Percentiles rank a stretch among this genome's conserved stretches.
Evolutionary conservation across 2,888 invertebrate genomes (phyloP).

Genomic region (Ormyrus pomaceus): DNA sequence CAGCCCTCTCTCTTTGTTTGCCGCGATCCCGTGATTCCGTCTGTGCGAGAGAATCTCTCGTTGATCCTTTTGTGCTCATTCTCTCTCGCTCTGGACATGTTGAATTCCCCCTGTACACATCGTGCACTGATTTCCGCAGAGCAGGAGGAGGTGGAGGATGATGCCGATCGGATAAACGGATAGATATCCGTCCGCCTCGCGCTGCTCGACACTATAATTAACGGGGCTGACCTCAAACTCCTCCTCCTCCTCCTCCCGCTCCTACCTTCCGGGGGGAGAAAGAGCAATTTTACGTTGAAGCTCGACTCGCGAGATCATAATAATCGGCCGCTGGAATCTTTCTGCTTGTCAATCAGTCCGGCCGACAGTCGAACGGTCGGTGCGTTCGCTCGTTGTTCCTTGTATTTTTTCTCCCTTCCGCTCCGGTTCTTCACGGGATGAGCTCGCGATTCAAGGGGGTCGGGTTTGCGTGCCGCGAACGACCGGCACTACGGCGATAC

Average conservation of each 20-base stretch:
- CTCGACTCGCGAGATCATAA: slow-evolving; percentile 61
- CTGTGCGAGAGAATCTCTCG: slow-evolving; percentile 50
- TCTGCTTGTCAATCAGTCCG: slow-evolving; percentile 68
- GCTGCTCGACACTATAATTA: slow-evolving; percentile 71
- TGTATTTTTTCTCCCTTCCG: slow-evolving; percentile 48
- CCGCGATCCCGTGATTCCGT: slow-evolving; percentile 12
- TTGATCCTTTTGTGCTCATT: slow-evolving; percentile 54
- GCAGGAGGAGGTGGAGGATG: slow-evolving; percentile 2
- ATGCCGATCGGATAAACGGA: slow-evolving; percentile 68
- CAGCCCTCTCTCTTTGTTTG: slow-evolving; percentile 34
- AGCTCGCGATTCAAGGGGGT: too few relatives aligned
- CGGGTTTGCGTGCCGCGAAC: slow-evolving; percentile 55
- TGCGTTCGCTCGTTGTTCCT: slow-evolving; percentile 5
- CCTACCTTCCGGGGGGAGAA: slow-evolving; percentile 64
- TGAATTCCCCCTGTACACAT: slow-evolving; percentile 24
- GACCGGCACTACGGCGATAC: slow-evolving; percentile 54
- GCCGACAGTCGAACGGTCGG: slow-evolving; percentile 54
- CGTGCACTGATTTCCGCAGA: slow-evolving; percentile 26
- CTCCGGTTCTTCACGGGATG: not conserved
- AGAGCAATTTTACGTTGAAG: slow-evolving; percentile 67
- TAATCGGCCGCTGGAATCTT: slow-evolving; percentile 66
- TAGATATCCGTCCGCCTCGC: slow-evolving; percentile 69
- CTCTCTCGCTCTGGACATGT: not conserved
- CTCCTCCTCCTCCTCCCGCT: slow-evolving; percentile 62
- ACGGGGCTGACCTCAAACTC: slow-evolving; percentile 61